A percentile compares a stretch with the other conserved stretches of the same genome.
Conservation (phyloP, 2,797 vertebrate species). For the Hylomyscus alleni region DNA sequence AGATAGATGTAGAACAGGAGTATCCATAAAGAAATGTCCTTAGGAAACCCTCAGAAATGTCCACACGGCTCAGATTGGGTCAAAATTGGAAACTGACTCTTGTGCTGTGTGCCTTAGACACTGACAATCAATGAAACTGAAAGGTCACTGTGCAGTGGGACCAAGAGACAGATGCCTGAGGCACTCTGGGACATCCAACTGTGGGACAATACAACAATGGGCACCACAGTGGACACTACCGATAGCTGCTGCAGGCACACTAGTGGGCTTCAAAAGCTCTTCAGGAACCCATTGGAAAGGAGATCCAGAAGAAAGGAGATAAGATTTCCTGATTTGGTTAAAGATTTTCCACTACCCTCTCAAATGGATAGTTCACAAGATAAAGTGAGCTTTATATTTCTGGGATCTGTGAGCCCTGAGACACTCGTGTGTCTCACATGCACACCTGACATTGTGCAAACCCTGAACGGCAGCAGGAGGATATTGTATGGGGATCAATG, state of each 20-base stretch:
- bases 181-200: not conserved
- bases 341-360: not conserved
- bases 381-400: not conserved
- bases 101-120: not conserved
- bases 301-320: not conserved
- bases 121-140: not conserved
- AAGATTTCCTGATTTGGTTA: not conserved
- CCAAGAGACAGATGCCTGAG: not conserved
- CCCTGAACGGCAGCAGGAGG: not conserved
- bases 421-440: not conserved
- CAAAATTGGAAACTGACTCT: not conserved
- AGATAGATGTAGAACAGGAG: not conserved
- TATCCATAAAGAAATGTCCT: not conserved
- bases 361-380: not conserved
- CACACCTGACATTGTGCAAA: not conserved
- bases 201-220: not conserved
- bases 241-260: not conserved
- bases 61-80: not conserved
- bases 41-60: not conserved
- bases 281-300: not conserved
- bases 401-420: not conserved
- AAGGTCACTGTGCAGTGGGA: not conserved
- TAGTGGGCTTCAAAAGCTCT: fast-evolving
- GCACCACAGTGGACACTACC: not conserved
- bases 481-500: not conserved